These are phyloP conservation scores for Chironomus riparius DNA, from an alignment of 2,888 invertebrate genomes.

Conservation along the genomic window DNA sequence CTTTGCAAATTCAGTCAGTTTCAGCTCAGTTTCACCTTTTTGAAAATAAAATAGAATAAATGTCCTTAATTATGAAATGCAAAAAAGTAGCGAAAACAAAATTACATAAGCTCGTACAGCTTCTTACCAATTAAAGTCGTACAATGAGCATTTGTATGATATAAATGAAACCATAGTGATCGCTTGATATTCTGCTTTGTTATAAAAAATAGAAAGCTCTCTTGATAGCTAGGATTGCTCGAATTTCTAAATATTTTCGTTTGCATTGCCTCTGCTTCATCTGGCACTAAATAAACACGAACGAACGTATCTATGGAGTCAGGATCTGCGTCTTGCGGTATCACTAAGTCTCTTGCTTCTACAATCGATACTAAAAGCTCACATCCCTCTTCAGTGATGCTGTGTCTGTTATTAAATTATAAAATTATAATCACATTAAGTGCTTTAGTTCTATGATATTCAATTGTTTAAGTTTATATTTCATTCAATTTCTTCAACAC, in stretches of 20 bases:
- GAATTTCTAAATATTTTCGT: constrained; percentile 59
- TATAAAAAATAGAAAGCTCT: constrained; percentile 60
- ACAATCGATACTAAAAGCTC: constrained; percentile 56
- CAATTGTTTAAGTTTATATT: background rate
- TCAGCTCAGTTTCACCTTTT: constrained; percentile 57
- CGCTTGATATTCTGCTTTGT: constrained; percentile 50
- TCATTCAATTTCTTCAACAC: too few species aligned
- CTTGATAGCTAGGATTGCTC: constrained; percentile 65
- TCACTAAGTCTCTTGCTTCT: constrained; percentile 64
- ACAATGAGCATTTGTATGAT: constrained; percentile 52
- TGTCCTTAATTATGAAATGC: background rate
- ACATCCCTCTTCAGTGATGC: constrained; percentile 36
- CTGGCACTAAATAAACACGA: constrained; percentile 63
- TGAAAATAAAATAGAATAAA: background rate
- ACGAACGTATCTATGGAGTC: constrained; percentile 63
- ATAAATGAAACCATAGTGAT: constrained; percentile 59
- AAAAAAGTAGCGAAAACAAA: background rate
- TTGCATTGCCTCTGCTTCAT: constrained; percentile 57
- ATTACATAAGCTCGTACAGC: background rate
- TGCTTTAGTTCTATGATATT: background rate
- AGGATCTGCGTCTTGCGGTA: constrained; percentile 45
- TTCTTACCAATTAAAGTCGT: constrained; percentile 47
- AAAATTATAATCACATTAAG: background rate
- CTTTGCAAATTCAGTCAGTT: constrained; percentile 55
- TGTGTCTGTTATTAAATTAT: constrained; percentile 32